Evolutionary conservation across 2,888 invertebrate genomes (phyloP), one percentile per base, ranked within the genome.

Genomic region (Thyatira batis): DNA sequence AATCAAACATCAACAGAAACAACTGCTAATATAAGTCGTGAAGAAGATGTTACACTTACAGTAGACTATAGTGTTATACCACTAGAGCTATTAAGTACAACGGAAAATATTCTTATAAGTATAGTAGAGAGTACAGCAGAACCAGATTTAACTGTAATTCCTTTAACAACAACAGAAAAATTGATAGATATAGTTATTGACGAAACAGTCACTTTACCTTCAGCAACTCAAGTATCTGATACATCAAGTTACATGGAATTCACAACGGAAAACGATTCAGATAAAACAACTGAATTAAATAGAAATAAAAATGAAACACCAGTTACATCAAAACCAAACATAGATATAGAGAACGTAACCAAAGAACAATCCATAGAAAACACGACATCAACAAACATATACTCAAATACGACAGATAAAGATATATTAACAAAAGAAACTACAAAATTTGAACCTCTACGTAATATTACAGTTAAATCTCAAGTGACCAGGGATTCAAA

Each of bases 41-140:
- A 65, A 39, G 68, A 67, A 49, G 17, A 39, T 39, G 72, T 76
- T 33, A 81, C 84, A 17, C 80, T 86, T 30, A 76, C 80, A 17
- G 57, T 76, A 69, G 85, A 86, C 63, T 77, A 76, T 57, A 85
- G 82, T 69, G 85, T 88, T 21, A 85, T 92, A 71, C 91, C 91
- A 20, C 61, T 90, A 79, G 91, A 92, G 76, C 69, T 91, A 57
- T 49, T 87, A 57, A 87, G 85, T 70, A 92, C 91, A 66, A 90
- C 90, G 30, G 84, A 87, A 63, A 80, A 82, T 72, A 59, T 63
- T 57, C 55, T 80, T 57, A 45, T 73, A 50, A 85, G 80, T 70
- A 69, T 84, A 49, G 49, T 78, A 39, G 89, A 90, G 51, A 89
- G 84, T 64, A 89, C 87, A 33, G 76, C 80, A 27, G 86, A 86